Percentiles rank a stretch among this genome's conserved stretches.
Evolutionary conservation across 1,140 invertebrate genomes (phyloP).

Genomic region (Holotrichia oblita): DNA sequence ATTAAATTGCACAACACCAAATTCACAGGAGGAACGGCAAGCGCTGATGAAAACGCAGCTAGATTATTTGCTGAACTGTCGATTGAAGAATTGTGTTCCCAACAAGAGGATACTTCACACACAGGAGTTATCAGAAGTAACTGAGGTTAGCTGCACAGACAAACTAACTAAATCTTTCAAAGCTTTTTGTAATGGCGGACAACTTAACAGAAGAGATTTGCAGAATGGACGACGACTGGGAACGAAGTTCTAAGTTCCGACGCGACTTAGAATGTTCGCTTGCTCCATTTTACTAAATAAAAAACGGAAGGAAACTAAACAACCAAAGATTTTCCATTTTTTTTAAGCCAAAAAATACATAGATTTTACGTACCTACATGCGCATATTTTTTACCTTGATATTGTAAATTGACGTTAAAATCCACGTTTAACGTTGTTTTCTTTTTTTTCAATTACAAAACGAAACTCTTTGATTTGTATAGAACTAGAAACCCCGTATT

Average conservation of each 20-base stretch:
- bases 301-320: no score
- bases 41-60: constrained; percentile 49
- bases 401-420: not conserved
- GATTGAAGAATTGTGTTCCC: not conserved
- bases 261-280: not conserved
- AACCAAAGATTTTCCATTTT: not conserved
- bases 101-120: not conserved
- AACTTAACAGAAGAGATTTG: not conserved
- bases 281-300: no score
- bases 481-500: not conserved
- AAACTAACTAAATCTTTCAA: constrained; percentile 3
- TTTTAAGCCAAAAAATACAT: constrained; percentile 23
- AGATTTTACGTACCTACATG: not conserved
- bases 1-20: constrained; percentile 56
- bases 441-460: not conserved
- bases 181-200: not conserved
- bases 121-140: not conserved
- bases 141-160: constrained; percentile 6
- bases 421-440: not conserved
- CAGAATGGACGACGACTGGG: not conserved
- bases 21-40: constrained; percentile 55
- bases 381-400: not conserved
- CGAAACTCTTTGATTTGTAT: not conserved
- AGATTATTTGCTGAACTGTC: not conserved
- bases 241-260: constrained; percentile 15